Percentiles rank a stretch among this genome's conserved stretches.
Evolutionary conservation across 30 jellyfish, hydroid and myxozoan species (phyloP).

Genomic region (Chironex yamaguchii): DNA sequence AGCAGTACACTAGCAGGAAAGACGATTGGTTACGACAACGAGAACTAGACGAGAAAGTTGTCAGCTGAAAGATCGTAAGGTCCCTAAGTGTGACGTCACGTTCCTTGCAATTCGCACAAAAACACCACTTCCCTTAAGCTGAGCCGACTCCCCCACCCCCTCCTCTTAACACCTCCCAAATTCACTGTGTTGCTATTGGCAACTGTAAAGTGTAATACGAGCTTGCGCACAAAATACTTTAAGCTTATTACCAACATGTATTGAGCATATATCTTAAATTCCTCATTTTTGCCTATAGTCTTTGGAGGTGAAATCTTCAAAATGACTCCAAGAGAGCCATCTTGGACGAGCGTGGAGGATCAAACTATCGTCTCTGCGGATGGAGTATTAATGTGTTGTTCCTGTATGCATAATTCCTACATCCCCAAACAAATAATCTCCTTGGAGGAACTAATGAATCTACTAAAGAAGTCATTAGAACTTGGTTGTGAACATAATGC

Average conservation of each 20-base stretch:
- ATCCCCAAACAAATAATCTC: slow-evolving; percentile 63
- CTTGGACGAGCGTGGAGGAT: neutral
- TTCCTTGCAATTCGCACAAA: no score
- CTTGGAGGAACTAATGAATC: slow-evolving; percentile 34
- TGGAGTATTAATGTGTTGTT: slow-evolving; percentile 63
- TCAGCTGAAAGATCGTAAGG: no score
- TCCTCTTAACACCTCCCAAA: neutral
- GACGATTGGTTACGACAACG: no score
- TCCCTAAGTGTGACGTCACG: no score
- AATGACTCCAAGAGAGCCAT: neutral
- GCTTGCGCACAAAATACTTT: no score
- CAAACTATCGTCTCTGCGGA: slow-evolving; percentile 54
- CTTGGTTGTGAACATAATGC: no score
- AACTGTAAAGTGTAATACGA: no score
- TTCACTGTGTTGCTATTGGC: neutral
- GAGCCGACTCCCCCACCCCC: neutral
- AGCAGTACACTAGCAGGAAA: no score
- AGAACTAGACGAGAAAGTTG: no score
- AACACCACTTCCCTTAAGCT: no score
- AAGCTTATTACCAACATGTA: no score
- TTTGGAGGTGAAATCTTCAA: neutral
- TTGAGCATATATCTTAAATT: no score
- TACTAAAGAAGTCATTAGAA: slow-evolving; percentile 21
- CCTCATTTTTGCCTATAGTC: neutral
- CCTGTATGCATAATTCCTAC: slow-evolving; percentile 28